Evolutionary conservation across 92 coral and sea anemone species (phyloP).

Genomic region (Montipora capitata): DNA sequence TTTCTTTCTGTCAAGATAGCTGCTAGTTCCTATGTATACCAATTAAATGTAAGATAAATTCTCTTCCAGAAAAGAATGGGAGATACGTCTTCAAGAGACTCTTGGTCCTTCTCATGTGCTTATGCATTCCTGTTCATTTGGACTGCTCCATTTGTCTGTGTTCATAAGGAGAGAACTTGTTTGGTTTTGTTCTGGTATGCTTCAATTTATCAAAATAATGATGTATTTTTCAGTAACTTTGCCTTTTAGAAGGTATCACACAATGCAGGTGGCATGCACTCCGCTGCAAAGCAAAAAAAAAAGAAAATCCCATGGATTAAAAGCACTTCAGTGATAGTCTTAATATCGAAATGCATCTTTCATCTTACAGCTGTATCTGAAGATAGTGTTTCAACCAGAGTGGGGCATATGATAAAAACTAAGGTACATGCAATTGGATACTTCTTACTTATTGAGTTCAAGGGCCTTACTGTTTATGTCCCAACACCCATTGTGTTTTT

Average conservation of each 20-base stretch:
- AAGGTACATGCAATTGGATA: slow-evolving; percentile 70
- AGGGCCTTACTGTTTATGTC: too few species aligned
- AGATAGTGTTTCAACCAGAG: slow-evolving; percentile 93
- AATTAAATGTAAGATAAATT: too few species aligned
- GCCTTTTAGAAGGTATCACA: background rate
- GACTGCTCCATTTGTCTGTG: slow-evolving; percentile 92
- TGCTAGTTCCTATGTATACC: too few species aligned
- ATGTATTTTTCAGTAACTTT: background rate
- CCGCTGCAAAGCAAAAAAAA: too few species aligned
- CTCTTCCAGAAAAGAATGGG: slow-evolving; percentile 91
- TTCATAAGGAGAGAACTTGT: slow-evolving; percentile 94
- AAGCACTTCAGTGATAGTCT: too few species aligned
- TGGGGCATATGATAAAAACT: slow-evolving; percentile 95
- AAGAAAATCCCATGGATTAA: too few species aligned
- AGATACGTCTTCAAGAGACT: slow-evolving; percentile 93
- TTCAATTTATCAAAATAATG: too few species aligned
- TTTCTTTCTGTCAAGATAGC: too few species aligned
- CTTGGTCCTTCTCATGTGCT: slow-evolving; percentile 96
- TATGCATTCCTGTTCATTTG: slow-evolving; percentile 93
- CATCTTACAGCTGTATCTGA: slow-evolving; percentile 82
- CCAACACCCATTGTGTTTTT: too few species aligned
- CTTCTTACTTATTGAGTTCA: too few species aligned
- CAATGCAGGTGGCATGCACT: too few species aligned
- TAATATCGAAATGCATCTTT: background rate
- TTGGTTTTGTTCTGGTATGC: slow-evolving; percentile 97